Evolutionary conservation across 1,140 invertebrate genomes (phyloP), one percentile per base, ranked within the genome.

Genomic region (Potamilus streckersoni): DNA sequence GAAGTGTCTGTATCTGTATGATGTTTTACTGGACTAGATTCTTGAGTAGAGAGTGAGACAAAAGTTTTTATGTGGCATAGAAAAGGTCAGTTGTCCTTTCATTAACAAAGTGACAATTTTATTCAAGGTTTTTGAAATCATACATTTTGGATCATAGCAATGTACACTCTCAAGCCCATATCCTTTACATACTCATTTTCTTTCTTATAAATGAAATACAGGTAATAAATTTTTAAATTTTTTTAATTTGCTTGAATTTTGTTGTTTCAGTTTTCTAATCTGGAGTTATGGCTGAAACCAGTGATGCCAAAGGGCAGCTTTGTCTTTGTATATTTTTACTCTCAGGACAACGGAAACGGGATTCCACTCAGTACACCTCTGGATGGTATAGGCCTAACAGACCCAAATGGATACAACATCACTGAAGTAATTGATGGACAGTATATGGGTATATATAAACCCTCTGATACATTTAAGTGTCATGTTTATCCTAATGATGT

Each of bases 401-500:
- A 94, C 84, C 92, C 93, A 6, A 91, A 92, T 76, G 96, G 96
- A 74, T 98, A 98, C 87, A 92, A 93, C 89, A 94, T 97, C 68
- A 94, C 96, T 89, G 95, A 84, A 58, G 77, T 84, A 17, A 87
- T 87, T 70, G 71, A 61, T 63, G 80, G 77, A n/a, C 74, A 71
- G 55, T 59, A 58, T 27, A 75, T 85, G 83, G 95, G 95, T 64
- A 92, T 95, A 68, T 89, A 96, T 60, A 94, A 93, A 55, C 95
- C 96, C 1, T 93, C 94, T 86, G 96, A 96, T n/a, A 95, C 95
- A 88, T 95, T 98, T 80, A 97, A 96, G 91, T 95, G 97, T 23
- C 95, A 96, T 92, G 96, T 98, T 0, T 23, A 19, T 72, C 75
- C 75, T 57, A 66, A 71, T 77, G 75, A 77, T 69, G 75, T 66